Evolutionary conservation across 2,797 vertebrate genomes (phyloP), one percentile per base, ranked within the genome.

Genomic region (Anolis apletophallus): DNA sequence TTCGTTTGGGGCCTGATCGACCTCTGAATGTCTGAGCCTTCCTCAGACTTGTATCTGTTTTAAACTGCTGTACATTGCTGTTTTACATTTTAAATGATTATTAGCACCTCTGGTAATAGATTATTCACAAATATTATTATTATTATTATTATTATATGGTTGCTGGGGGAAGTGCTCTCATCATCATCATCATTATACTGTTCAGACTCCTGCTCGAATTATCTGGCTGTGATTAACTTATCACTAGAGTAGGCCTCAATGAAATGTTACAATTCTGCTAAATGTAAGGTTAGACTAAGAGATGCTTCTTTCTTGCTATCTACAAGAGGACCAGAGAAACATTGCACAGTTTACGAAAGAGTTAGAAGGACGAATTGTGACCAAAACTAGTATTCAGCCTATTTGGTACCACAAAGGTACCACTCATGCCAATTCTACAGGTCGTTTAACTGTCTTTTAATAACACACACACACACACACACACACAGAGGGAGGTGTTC

Each of bases 181-280:
- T 40, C 5, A 40, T 40, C 5, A 40, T 40, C 5, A 40, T 40
- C 5, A 40, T 40, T 40, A 40, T 2, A 40, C 40, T 40, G 92
- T 93, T 92, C 91, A 93, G 81, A n/a, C 29, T 74, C 87, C 57
- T 36, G 64, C 80, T 17, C 68, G 71, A 85, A 69, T 76, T 21
- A 75, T 85, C 90, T 89, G 89, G 86, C 85, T 75, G 83, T 67
- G 82, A 75, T 84, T 85, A 92, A 87, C 69, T 68, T 73, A 87
- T 83, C 85, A 52, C 54, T 92, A 86, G 68, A 32, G 0, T 54
- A 82, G 17, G 7, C 34, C 32, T 29, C 21, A 52, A 40, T 59
- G 67, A 81, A n/a, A n/a, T n/a, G n/a, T n/a, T n/a, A n/a, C n/a
- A n/a, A 81, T 29, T 32, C 32, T 29, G 69, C 26, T 54, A 40